Base-by-base conservation (phyloP, 1,140 invertebrate species). In the Eupristina koningsbergeri region DNA sequence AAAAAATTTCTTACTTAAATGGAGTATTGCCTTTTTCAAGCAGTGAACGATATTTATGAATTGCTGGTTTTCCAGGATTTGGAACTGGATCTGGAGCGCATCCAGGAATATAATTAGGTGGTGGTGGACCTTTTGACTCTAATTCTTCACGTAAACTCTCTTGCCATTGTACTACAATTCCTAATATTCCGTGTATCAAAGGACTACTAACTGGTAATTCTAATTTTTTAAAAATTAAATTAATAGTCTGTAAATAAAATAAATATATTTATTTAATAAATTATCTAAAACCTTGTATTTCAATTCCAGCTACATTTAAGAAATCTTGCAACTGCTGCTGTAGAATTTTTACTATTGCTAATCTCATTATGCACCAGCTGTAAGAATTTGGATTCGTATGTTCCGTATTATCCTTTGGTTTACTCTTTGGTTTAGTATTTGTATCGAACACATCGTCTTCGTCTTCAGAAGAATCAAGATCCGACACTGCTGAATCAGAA, bases 171-270 rank as follows among this genome's bases (percentile, higher is more conserved):
- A 96, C 95, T 67, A 99, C 94, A 0, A 96, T 95, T 74, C 97
- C 95, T 79, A 99, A 90, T 47, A 97, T 95, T 34, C 96, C 96
- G 91, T 99, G 98, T 64, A 99, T 96, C 73, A 98, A 93, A 0
- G 99, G 98, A 91, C 98, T 99, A 71, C 97, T 96, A 17, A 98
- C 97, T 50, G 98, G 98, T 84, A 99, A 92, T 92, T 99, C 98
- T 96, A 91, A 36, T 76, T 50, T 75, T 61, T 61, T 11, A 36
- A 36, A 39, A 47, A 45, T 45, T 7, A 7, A 3, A 61, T 31
- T 61, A 36, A 13, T 36, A 19, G 36, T 39, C 29, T 41, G 3
- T 63, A 8, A 3, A 61, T 26, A 50, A 53, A 47, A 31, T 31
- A 61, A 39, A 61, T 58, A 34, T 29, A 73, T 58, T 58, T 22